Conservation (phyloP, 2,888 invertebrate species). For the Heteropelma amictum region DNA sequence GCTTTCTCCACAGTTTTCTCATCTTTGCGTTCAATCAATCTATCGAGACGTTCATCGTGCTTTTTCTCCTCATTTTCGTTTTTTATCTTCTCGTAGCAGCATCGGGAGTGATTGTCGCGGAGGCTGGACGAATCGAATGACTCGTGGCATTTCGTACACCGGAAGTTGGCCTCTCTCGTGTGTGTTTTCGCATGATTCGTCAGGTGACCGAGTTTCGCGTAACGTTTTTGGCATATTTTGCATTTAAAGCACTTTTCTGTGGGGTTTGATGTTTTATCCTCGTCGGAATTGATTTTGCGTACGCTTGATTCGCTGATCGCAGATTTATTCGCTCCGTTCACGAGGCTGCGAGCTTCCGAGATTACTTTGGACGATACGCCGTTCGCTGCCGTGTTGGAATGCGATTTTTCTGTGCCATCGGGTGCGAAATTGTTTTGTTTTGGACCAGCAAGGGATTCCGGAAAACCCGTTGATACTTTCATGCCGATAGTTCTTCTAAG, state of each 20-base stretch:
- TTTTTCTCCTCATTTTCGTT: not conserved
- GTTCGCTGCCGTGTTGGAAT: not conserved
- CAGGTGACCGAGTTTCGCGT: slow-evolving; percentile 64
- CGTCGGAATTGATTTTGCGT: not conserved
- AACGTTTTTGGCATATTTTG: slow-evolving; percentile 66
- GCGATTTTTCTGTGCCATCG: not conserved
- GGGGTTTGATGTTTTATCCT: not conserved
- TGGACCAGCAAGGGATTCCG: too few relatives aligned
- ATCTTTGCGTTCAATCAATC: not conserved
- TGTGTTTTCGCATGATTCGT: slow-evolving; percentile 68
- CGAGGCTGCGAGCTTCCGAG: not conserved
- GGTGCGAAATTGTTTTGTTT: not conserved
- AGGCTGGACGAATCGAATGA: slow-evolving; percentile 62
- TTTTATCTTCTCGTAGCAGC: slow-evolving; percentile 58
- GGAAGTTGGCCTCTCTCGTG: slow-evolving; percentile 50
- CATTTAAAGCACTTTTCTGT: slow-evolving; percentile 60
- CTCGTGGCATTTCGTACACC: slow-evolving; percentile 64
- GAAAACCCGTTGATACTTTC: slow-evolving; percentile 22
- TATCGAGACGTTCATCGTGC: not conserved
- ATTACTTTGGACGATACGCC: too few relatives aligned
- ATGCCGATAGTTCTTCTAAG: slow-evolving; percentile 46
- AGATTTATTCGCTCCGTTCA: not conserved
- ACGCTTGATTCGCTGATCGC: not conserved
- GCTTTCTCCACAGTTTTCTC: not conserved
- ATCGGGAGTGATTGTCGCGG: slow-evolving; percentile 63